Conservation (phyloP, 2,797 vertebrate species). For the Bucorvus abyssinicus region DNA sequence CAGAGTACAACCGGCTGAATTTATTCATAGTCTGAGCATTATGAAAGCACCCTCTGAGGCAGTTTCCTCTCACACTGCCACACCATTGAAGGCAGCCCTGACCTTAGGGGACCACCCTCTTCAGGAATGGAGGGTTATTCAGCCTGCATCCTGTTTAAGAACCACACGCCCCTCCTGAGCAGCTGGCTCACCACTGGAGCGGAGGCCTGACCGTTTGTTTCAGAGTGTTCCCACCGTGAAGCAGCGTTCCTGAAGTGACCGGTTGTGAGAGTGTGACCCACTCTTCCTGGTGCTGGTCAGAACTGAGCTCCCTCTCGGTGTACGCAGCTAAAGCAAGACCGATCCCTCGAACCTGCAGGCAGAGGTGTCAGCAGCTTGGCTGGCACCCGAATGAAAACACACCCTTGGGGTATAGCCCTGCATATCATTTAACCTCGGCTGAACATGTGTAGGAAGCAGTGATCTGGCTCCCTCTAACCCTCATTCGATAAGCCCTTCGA, state of each 20-base stretch:
- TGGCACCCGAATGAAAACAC: conserved; percentile 3
- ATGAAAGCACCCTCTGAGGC: conserved; percentile 52
- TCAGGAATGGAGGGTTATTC: conserved; percentile 65
- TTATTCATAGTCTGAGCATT: conserved; percentile 42
- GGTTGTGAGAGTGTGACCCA: neutral
- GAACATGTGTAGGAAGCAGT: conserved; percentile 9
- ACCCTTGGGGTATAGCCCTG: neutral
- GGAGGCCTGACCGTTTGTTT: neutral
- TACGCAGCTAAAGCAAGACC: neutral
- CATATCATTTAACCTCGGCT: neutral
- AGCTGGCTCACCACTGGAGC: neutral
- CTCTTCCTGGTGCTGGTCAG: neutral
- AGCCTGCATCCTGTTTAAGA: conserved; percentile 65
- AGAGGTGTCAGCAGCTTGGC: neutral
- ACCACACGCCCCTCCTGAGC: neutral
- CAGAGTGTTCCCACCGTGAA: neutral
- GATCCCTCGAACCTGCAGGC: neutral
- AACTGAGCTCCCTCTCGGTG: neutral
- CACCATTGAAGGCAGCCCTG: conserved; percentile 59
- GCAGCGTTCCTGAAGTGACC: neutral
- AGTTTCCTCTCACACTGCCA: conserved; percentile 56
- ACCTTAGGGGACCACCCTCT: conserved; percentile 64
- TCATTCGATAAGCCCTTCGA: conserved; percentile 44
- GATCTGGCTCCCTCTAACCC: conserved; percentile 30
- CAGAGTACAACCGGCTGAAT: neutral